These are phyloP conservation scores for Mesochorus sp. DNA, from an alignment of 2,888 invertebrate genomes.

Conservation along the genomic window DNA sequence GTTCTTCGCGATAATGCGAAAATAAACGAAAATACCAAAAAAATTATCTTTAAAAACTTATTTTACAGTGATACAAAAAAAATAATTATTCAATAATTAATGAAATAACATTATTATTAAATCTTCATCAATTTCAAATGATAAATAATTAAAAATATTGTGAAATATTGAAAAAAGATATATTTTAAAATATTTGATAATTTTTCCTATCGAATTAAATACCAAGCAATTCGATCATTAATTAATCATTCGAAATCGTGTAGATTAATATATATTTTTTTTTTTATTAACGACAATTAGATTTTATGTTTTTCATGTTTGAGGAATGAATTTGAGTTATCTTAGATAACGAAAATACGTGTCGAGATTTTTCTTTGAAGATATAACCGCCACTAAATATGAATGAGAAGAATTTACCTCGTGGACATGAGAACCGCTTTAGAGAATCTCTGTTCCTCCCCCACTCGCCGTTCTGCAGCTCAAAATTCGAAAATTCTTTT, in stretches of 20 bases:
- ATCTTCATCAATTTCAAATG: too few relatives aligned
- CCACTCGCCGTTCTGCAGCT: slow-evolving; percentile 44
- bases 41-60: background rate
- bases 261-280: too few relatives aligned
- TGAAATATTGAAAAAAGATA: too few relatives aligned
- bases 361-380: background rate
- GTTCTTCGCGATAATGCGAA: slow-evolving; percentile 44
- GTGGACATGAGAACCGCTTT: slow-evolving; percentile 69
- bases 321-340: too few relatives aligned
- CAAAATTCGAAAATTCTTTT: slow-evolving; percentile 68
- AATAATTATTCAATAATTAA: background rate
- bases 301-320: background rate
- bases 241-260: too few relatives aligned
- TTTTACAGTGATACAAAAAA: background rate
- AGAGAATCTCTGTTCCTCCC: slow-evolving; percentile 63
- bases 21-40: background rate
- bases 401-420: background rate
- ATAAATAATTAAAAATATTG: too few relatives aligned
- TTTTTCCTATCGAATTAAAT: too few relatives aligned
- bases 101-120: background rate
- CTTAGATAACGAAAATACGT: background rate
- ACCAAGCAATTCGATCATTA: too few relatives aligned
- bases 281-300: too few relatives aligned
- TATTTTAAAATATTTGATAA: too few relatives aligned
- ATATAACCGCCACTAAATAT: background rate